Evolutionary conservation across 2,797 vertebrate species (phyloP).

Genomic region (Characodon lateralis): DNA sequence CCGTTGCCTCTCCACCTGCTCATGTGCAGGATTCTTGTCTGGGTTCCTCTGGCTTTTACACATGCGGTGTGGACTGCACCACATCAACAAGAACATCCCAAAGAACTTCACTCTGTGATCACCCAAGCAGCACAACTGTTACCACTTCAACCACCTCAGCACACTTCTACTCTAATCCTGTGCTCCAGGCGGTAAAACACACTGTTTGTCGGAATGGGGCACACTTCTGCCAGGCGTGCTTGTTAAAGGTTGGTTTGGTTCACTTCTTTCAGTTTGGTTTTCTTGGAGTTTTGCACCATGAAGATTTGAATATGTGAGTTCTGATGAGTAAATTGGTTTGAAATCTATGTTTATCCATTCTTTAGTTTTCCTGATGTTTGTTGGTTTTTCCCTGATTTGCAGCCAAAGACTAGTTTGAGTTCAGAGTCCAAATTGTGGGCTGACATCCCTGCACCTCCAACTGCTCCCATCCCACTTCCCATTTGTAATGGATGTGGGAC

Average conservation of each 20-base stretch:
- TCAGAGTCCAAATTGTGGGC: slow-evolving; percentile 89
- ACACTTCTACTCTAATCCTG: slow-evolving; percentile 88
- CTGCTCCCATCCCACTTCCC: slow-evolving; percentile 82
- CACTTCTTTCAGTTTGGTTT: slow-evolving; percentile 20
- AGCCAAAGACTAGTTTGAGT: slow-evolving; percentile 85
- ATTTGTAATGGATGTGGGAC: slow-evolving; percentile 93
- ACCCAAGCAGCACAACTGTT: slow-evolving; percentile 64
- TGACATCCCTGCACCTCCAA: slow-evolving; percentile 86
- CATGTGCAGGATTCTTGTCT: slow-evolving; percentile 66
- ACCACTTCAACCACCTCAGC: slow-evolving; percentile 77
- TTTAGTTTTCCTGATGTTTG: background rate
- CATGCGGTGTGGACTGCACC: slow-evolving; percentile 68
- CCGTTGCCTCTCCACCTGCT: slow-evolving; percentile 50
- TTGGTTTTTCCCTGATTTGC: slow-evolving; percentile 24
- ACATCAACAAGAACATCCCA: slow-evolving; percentile 65
- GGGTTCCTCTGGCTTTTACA: slow-evolving; percentile 71
- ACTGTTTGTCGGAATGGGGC: slow-evolving; percentile 89
- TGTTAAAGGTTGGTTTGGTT: slow-evolving; percentile 91
- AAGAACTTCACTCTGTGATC: slow-evolving; percentile 66
- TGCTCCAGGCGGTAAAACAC: slow-evolving; percentile 89
- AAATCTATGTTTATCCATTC: background rate
- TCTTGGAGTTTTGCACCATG: background rate
- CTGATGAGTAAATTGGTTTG: background rate
- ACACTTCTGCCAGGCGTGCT: slow-evolving; percentile 91
- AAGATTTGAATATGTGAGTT: background rate